These are phyloP conservation scores for Yponomeuta malinellus DNA, from an alignment of 2,888 invertebrate genomes.

Conservation along the genomic window DNA sequence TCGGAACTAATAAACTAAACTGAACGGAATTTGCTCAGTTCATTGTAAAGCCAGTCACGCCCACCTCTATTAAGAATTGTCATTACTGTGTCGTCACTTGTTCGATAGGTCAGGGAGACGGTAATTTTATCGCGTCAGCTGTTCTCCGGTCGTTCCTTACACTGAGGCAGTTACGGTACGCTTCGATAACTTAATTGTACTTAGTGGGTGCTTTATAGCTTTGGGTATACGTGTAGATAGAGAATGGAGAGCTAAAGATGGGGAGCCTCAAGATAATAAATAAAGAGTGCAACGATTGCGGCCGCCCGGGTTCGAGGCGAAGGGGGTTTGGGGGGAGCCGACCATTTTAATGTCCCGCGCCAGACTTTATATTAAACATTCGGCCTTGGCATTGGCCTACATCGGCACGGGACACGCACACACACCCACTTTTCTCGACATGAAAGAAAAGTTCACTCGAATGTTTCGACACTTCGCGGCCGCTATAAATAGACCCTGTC, in stretches of 20 bases:
- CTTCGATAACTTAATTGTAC: conserved; percentile 17
- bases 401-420: conserved; percentile 72
- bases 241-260: conserved; percentile 15
- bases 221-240: conserved; percentile 9
- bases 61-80: conserved; percentile 24
- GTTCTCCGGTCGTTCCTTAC: conserved; percentile 28
- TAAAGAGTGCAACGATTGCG: conserved; percentile 75
- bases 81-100: conserved; percentile 43
- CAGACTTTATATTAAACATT: conserved; percentile 77
- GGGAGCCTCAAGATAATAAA: conserved; percentile 63
- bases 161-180: conserved; percentile 24
- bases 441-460: conserved; percentile 70
- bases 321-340: conserved; percentile 65
- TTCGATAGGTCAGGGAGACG: conserved; percentile 47
- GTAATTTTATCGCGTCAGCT: conserved; percentile 49
- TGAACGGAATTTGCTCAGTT: neutral
- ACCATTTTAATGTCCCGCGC: conserved; percentile 75
- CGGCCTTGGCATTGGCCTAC: conserved; percentile 75
- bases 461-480: conserved; percentile 58
- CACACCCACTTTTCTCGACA: conserved; percentile 62
- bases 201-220: neutral
- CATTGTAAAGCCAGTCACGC: conserved; percentile 8
- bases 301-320: conserved; percentile 53
- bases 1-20: neutral
- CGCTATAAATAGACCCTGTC: conserved; percentile 63